These are phyloP conservation scores for Cheilosia vulpina DNA, from an alignment of 2,888 invertebrate genomes.

Conservation along the genomic window DNA sequence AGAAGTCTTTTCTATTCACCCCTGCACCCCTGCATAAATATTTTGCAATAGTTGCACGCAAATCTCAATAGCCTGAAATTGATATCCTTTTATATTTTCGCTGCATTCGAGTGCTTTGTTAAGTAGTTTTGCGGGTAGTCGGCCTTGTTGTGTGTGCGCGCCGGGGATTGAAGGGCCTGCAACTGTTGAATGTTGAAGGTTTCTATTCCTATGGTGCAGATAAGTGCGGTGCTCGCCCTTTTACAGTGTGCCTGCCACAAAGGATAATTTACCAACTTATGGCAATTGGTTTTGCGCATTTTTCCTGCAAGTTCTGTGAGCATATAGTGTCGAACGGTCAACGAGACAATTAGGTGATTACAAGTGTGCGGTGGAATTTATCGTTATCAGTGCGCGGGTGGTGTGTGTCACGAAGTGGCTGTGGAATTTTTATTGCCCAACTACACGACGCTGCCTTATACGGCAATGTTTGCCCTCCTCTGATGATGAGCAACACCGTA, in stretches of 20 bases:
- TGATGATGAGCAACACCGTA: constrained; percentile 3
- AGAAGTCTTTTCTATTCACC: constrained; percentile 22
- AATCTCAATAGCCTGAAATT: constrained; percentile 72
- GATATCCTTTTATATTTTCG: constrained; percentile 68
- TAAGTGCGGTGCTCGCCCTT: constrained; percentile 46
- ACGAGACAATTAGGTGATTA: constrained; percentile 38
- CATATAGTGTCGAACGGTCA: constrained; percentile 8
- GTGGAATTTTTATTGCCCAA: constrained; percentile 19
- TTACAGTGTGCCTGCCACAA: constrained; percentile 8
- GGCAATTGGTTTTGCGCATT: constrained; percentile 12
- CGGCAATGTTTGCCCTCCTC: constrained; percentile 19
- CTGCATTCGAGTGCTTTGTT: constrained; percentile 68
- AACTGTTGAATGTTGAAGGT: constrained; percentile 65
- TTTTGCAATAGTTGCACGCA: constrained; percentile 74
- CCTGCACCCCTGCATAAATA: constrained; percentile 64
- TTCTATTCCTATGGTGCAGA: constrained; percentile 39
- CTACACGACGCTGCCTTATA: constrained; percentile 5
- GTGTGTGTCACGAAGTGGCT: background rate
- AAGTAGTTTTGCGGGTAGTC: constrained; percentile 74
- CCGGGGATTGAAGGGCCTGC: constrained; percentile 30
- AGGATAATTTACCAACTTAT: constrained; percentile 34
- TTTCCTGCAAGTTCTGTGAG: background rate
- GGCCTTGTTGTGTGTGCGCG: constrained; percentile 26
- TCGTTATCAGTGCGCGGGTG: constrained; percentile 3
- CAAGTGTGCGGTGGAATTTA: constrained; percentile 41